Conservation (phyloP, 1,140 invertebrate genomes). For the Stegodyphus mimosarum region DNA sequence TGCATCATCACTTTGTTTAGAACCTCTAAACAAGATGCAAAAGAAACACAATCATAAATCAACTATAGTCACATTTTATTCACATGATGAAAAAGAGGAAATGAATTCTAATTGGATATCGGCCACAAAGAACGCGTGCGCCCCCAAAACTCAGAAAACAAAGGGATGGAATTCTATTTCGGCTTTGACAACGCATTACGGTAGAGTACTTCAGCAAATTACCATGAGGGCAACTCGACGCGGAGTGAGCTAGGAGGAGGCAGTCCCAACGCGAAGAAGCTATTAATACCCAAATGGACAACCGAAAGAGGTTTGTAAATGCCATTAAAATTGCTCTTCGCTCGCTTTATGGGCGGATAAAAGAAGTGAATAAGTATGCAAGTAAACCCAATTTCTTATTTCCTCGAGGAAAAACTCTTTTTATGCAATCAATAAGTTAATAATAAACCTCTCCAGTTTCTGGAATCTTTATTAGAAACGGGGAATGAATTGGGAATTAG, state of each 20-base stretch:
- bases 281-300: conserved; percentile 54
- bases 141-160: not conserved
- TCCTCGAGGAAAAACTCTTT: not conserved
- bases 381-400: not conserved
- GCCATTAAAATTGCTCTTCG: conserved; percentile 42
- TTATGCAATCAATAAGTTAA: conserved; percentile 32
- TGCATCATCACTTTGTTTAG: no score
- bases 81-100: conserved; percentile 12
- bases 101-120: conserved; percentile 40
- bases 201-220: conserved; percentile 41
- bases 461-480: no score
- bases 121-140: not conserved
- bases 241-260: conserved; percentile 28
- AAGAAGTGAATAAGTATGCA: not conserved
- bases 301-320: conserved; percentile 8
- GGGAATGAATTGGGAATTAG: no score
- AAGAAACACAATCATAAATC: no score
- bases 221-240: conserved; percentile 33
- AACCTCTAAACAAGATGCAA: no score
- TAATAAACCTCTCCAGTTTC: conserved; percentile 5
- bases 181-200: conserved; percentile 14
- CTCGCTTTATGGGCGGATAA: conserved; percentile 25
- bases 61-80: conserved; percentile 20
- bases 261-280: not conserved
- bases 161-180: conserved; percentile 53